These are phyloP conservation scores for Sphinx pinastri DNA, from an alignment of 2,888 invertebrate genomes.

Conservation along the genomic window DNA sequence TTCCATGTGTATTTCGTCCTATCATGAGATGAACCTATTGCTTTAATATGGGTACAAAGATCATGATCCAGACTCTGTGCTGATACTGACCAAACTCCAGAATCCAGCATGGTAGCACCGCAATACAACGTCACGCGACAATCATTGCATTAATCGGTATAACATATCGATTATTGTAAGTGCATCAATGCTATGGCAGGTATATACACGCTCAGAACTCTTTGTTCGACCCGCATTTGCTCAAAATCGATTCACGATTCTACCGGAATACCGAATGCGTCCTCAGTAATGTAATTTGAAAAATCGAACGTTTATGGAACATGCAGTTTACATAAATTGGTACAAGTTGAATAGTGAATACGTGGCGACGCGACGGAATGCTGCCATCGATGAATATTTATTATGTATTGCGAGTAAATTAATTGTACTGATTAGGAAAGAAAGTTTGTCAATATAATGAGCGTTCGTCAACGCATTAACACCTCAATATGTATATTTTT, in stretches of 20 bases:
- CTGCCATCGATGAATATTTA: constrained; percentile 1
- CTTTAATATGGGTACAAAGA: no score
- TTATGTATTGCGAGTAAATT: constrained; percentile 3
- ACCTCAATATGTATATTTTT: no score
- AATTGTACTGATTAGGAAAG: background rate
- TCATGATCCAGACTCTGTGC: no score
- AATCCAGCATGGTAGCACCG: no score
- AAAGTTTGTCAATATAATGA: no score
- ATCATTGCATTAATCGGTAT: no score
- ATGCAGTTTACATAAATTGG: constrained; percentile 29
- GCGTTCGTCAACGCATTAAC: no score
- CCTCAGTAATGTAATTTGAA: constrained; percentile 45
- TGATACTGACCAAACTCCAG: no score
- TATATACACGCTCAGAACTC: constrained; percentile 48
- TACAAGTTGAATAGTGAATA: constrained; percentile 21
- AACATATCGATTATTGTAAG: background rate
- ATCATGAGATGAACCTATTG: no score
- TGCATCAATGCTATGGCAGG: constrained; percentile 27
- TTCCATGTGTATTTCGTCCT: no score
- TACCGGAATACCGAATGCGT: constrained; percentile 33
- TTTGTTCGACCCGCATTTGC: constrained; percentile 51
- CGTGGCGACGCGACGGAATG: background rate
- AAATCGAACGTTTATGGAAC: constrained; percentile 42
- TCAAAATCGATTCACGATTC: constrained; percentile 51
- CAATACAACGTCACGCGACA: no score